These are phyloP conservation scores for Phrynocephalus vlangalii DNA, from an alignment of 2,797 vertebrate species.

Conservation along the genomic window DNA sequence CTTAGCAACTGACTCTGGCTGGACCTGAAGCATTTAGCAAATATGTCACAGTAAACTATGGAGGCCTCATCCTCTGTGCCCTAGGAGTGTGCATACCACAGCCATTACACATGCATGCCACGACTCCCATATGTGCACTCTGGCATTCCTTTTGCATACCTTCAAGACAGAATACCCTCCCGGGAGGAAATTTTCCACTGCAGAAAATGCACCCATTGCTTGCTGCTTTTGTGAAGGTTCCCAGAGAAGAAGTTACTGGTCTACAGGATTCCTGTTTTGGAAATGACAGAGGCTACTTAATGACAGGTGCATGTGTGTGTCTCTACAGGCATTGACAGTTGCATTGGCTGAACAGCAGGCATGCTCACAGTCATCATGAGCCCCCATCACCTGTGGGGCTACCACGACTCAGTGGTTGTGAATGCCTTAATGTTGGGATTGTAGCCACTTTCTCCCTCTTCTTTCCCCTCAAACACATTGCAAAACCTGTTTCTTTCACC, in stretches of 20 bases:
- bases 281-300: too few species aligned
- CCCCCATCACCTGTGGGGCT: too few species aligned
- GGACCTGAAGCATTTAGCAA: neutral
- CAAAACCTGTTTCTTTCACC: neutral
- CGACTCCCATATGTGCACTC: neutral
- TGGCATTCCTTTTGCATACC: neutral
- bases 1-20: neutral
- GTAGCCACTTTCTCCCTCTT: neutral
- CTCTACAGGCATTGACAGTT: too few species aligned
- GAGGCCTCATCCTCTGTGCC: too few species aligned
- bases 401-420: too few species aligned
- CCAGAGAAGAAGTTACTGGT: neutral
- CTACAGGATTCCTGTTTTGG: too few species aligned
- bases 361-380: too few species aligned
- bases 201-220: neutral
- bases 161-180: neutral
- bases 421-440: too few species aligned
- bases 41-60: neutral
- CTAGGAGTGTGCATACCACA: neutral
- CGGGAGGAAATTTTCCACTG: too few species aligned
- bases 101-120: neutral
- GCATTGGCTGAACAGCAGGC: too few species aligned
- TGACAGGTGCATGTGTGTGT: too few species aligned
- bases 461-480: neutral
- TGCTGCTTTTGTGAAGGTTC: neutral